A percentile compares a stretch with the other conserved stretches of the same genome.
Conservation (phyloP, 2,888 invertebrate genomes). For the Tortricodes alternella region DNA sequence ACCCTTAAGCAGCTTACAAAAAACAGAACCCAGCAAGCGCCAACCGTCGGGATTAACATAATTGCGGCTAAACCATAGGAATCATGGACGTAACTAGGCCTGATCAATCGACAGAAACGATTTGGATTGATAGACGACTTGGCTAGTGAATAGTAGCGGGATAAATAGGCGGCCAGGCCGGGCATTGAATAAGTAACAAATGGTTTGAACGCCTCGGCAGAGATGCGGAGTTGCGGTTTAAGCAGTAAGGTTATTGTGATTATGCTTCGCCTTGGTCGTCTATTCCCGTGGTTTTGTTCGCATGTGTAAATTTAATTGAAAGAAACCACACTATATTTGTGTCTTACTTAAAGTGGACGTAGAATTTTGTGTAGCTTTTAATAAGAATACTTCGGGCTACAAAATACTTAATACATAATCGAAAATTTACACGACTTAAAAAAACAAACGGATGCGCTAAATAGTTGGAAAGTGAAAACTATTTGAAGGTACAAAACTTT, state of each 20-base stretch:
- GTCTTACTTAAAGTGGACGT: too few species aligned
- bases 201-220: constrained; percentile 52
- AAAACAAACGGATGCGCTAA: too few species aligned
- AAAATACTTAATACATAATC: too few species aligned
- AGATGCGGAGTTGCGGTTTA: neutral
- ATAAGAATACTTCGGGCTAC: too few species aligned
- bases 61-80: constrained; percentile 23
- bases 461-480: too few species aligned
- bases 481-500: too few species aligned
- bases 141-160: constrained; percentile 60
- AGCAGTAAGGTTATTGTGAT: constrained; percentile 11
- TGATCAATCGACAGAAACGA: constrained; percentile 59
- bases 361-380: too few species aligned
- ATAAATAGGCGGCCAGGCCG: constrained; percentile 58
- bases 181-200: constrained; percentile 71
- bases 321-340: too few species aligned
- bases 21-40: constrained; percentile 4
- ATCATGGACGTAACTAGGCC: constrained; percentile 39
- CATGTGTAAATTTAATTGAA: too few species aligned
- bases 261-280: neutral
- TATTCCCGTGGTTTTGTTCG: too few species aligned
- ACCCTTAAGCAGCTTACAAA: neutral
- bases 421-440: too few species aligned
- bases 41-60: constrained; percentile 39
- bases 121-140: constrained; percentile 61